A percentile compares a stretch with the other conserved stretches of the same genome.
Evolutionary conservation across 2,888 invertebrate species (phyloP).

Genomic region (Lasioglossum figueresi): DNA sequence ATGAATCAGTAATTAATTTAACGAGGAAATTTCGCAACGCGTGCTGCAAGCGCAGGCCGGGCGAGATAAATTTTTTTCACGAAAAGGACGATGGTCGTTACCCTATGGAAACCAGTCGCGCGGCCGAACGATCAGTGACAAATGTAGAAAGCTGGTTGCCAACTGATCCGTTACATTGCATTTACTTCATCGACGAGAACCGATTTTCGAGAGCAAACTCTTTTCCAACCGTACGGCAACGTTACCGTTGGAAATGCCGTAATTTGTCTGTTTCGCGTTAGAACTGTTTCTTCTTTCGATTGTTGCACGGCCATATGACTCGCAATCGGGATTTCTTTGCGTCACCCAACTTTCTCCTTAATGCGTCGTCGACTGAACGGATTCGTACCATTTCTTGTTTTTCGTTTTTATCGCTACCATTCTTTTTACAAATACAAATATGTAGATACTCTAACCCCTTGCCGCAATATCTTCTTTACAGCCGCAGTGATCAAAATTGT

Average conservation of each 20-base stretch:
- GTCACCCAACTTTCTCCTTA: constrained; percentile 43
- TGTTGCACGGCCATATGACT: constrained; percentile 12
- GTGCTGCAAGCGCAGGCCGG: background rate
- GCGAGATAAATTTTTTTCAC: background rate
- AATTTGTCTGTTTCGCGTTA: constrained; percentile 9
- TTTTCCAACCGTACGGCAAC: background rate
- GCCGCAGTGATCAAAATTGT: no score
- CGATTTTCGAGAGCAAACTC: background rate
- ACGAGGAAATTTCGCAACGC: background rate
- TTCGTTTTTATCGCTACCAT: background rate
- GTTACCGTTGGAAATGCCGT: background rate
- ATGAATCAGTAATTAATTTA: constrained; percentile 48
- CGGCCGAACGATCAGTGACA: constrained; percentile 13
- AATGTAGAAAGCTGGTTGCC: constrained; percentile 64
- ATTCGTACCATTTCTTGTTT: background rate
- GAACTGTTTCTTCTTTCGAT: background rate
- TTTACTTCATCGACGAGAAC: constrained; percentile 21
- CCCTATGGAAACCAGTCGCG: constrained; percentile 1
- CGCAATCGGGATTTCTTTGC: constrained; percentile 19
- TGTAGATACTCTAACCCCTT: no score
- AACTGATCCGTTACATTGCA: constrained; percentile 50
- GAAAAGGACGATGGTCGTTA: constrained; percentile 11
- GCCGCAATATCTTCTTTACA: no score
- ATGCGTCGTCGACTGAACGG: background rate
- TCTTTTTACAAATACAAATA: no score